Conservation (phyloP, 2,797 vertebrate species). For the Chaunax sp. region DNA sequence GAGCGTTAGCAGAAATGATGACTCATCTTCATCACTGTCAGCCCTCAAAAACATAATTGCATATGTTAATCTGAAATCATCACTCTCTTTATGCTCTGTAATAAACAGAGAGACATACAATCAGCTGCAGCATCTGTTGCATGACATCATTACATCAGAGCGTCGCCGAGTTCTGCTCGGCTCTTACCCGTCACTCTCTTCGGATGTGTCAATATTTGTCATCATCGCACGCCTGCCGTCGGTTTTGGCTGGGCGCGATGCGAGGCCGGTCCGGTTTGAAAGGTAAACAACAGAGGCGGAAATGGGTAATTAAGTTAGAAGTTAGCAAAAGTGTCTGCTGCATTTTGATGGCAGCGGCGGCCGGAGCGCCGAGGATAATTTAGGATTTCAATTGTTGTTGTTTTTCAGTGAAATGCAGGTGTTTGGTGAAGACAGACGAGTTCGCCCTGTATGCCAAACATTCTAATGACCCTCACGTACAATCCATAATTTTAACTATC, state of each 20-base stretch:
- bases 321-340: conserved; percentile 65
- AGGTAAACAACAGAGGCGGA: conserved; percentile 58
- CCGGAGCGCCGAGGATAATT: conserved; percentile 51
- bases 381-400: conserved; percentile 63
- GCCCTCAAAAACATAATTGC: conserved; percentile 13
- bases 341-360: conserved; percentile 58
- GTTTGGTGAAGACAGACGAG: conserved; percentile 72
- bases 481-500: conserved; percentile 78
- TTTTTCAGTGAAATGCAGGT: conserved; percentile 73
- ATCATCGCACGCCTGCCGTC: conserved; percentile 6
- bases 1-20: conserved; percentile 1
- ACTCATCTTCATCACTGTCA: conserved; percentile 27
- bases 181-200: conserved; percentile 20
- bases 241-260: conserved; percentile 44
- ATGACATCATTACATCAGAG: conserved; percentile 4
- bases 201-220: conserved; percentile 46
- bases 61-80: conserved; percentile 16
- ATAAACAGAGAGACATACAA: conserved; percentile 20
- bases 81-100: not conserved
- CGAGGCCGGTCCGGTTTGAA: conserved; percentile 52
- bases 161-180: conserved; percentile 6
- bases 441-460: conserved; percentile 74
- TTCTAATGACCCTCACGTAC: conserved; percentile 78
- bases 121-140: conserved; percentile 37
- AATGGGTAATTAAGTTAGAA: conserved; percentile 74